These are phyloP conservation scores for Falco berigora DNA, from an alignment of 2,797 vertebrate species.

Conservation along the genomic window DNA sequence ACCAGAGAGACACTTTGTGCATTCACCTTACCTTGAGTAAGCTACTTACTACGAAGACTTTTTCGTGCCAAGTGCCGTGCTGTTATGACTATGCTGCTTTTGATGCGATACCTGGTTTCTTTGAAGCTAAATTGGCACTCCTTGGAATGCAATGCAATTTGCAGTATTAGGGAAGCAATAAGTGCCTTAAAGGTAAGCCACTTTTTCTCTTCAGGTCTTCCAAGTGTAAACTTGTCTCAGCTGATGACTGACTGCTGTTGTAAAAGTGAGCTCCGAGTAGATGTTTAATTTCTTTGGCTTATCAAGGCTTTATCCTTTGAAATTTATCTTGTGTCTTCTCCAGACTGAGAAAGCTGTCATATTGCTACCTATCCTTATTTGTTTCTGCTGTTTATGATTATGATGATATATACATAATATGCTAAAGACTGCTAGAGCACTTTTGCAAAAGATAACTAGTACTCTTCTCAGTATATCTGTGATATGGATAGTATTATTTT, in stretches of 20 bases:
- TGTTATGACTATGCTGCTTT: background rate
- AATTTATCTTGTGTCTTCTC: background rate
- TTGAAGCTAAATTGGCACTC: background rate
- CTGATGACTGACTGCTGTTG: background rate
- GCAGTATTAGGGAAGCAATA: background rate
- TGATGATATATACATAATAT: background rate
- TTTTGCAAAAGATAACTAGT: background rate
- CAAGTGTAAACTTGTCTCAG: background rate
- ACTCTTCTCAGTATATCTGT: background rate
- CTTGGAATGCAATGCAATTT: background rate
- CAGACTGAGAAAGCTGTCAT: background rate
- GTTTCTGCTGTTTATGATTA: background rate
- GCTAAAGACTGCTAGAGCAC: background rate
- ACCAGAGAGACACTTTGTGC: background rate
- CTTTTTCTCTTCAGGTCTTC: background rate
- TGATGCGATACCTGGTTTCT: background rate
- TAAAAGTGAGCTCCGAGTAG: background rate
- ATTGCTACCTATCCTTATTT: background rate
- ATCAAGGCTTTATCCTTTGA: background rate
- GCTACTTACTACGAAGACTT: background rate
- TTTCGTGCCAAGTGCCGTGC: background rate
- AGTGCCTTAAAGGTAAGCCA: background rate
- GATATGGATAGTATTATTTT: background rate
- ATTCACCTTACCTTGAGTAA: background rate
- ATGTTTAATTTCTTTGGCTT: fast-evolving